These are phyloP conservation scores for Lasioglossum albipes DNA, from an alignment of 1,140 invertebrate species.

Conservation along the genomic window DNA sequence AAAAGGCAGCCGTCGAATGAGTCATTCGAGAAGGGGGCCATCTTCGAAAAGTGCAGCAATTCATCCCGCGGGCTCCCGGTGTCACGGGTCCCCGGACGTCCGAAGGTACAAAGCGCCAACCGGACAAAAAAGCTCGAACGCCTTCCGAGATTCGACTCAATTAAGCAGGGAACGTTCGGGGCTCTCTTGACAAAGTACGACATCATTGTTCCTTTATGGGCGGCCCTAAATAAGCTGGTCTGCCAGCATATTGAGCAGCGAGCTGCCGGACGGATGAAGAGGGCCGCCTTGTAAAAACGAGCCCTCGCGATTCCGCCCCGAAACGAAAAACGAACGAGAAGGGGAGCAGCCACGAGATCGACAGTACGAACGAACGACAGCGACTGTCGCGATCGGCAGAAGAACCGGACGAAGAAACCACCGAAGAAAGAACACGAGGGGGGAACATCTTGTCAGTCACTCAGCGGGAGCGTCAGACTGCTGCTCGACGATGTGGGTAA, in stretches of 20 bases:
- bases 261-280: constrained; percentile 55
- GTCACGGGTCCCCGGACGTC: too few species aligned
- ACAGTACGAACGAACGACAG: neutral
- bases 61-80: neutral
- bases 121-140: constrained; percentile 62
- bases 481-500: constrained; percentile 35
- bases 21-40: neutral
- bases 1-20: neutral
- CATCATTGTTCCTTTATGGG: constrained; percentile 75
- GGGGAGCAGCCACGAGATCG: neutral
- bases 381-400: constrained; percentile 9
- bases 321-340: constrained; percentile 18
- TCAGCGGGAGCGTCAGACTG: constrained; percentile 59
- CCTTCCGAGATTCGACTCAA: constrained; percentile 74
- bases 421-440: constrained; percentile 40
- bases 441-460: constrained; percentile 70
- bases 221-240: constrained; percentile 70
- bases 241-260: constrained; percentile 70
- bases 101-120: neutral
- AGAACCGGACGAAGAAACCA: constrained; percentile 39
- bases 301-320: constrained; percentile 38
- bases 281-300: constrained; percentile 54
- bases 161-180: constrained; percentile 67
- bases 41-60: neutral
- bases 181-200: constrained; percentile 72